Evolutionary conservation across 1,140 invertebrate genomes (phyloP), one percentile per base, ranked within the genome.

Genomic region (Scaptodrosophila lebanonensis): DNA sequence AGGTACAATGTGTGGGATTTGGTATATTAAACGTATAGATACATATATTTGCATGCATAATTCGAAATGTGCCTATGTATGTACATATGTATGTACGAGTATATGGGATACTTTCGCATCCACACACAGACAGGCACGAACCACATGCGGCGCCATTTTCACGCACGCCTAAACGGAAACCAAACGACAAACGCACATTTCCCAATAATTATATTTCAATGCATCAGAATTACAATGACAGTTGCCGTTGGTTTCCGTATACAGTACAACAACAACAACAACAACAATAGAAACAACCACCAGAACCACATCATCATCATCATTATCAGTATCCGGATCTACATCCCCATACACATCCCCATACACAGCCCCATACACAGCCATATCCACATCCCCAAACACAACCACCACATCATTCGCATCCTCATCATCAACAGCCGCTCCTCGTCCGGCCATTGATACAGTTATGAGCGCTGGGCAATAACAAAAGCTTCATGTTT

Each of bases 151-250:
- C 2, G 17, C 25, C 43, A 20, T 25, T 17, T 30, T 18, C 61
- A 40, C 36, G 53, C 63, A 79, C 68, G 72, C 20, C 3, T 83
- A 64, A 83, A 70, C 75, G 76, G 76, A 82, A 75, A 83, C 70
- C 62, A 54, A 71, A 65, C 72, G 79, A 83, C 72, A 83, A 83
- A 71, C 77, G 77, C 72, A 79, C 68, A 83, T 83, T 83, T 83
- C 65, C 77, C 77, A 83, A 77, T 83, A 83, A 83, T 83, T 83
- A 83, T 83, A 83, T 83, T 83, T 73, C 77, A 77, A 83, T 83
- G 68, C 71, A 83, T 77, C 77, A 77, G 67, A 72, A 76, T 83
- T 76, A 68, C 77, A 68, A 60, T 58, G 71, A 83, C 76, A 83
- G 71, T 72, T 75, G 77, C 68, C 64, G n/a, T n/a, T 71, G 77